Evolutionary conservation across 2,888 invertebrate genomes (phyloP), one percentile per base, ranked within the genome.

Genomic region (Taphrorychus bicolor): DNA sequence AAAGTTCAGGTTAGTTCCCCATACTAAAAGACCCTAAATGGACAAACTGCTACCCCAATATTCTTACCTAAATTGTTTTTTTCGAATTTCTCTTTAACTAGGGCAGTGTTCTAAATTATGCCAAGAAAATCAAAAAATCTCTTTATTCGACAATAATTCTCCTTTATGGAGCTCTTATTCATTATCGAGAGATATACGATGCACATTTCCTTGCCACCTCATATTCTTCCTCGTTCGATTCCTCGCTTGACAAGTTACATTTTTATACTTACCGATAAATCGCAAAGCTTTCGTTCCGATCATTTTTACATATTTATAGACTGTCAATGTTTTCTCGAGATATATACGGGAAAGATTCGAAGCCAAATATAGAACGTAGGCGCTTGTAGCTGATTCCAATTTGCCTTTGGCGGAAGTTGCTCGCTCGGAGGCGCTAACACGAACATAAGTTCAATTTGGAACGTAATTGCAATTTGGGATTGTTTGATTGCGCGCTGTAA

Each of bases 361-460:
- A 45, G 45, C 17, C 17, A 45, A 45, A 45, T 45, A 45, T 45
- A 45, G 45, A 45, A 45, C 45, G 45, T 45, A 45, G 45, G 45
- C 45, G 45, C 17, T 45, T 66, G 57, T 67, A 41, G 49, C 62
- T 58, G 67, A 67, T 58, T 66, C 58, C 67, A 62, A 62, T 67
- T 67, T 62, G 48, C 59, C 18, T 62, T 48, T 45, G 58, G 53
- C 67, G 67, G 67, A 67, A 58, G 67, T 62, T 62, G 54, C 59
- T 67, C 62, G 52, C 62, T 67, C 61, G 23, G 11, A 22, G 40
- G 62, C 62, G 62, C 53, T 62, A 62, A 58, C 62, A 54, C 62
- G 67, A 57, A 51, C 48, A 40, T 53, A 54, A 54, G 60, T 60
- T 51, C 57, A 60, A 66, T 60, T 66, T 57, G 66, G 41, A 61